These are phyloP conservation scores for Eclectus roratus DNA, from an alignment of 2,113 vertebrate genomes.

Conservation along the genomic window DNA sequence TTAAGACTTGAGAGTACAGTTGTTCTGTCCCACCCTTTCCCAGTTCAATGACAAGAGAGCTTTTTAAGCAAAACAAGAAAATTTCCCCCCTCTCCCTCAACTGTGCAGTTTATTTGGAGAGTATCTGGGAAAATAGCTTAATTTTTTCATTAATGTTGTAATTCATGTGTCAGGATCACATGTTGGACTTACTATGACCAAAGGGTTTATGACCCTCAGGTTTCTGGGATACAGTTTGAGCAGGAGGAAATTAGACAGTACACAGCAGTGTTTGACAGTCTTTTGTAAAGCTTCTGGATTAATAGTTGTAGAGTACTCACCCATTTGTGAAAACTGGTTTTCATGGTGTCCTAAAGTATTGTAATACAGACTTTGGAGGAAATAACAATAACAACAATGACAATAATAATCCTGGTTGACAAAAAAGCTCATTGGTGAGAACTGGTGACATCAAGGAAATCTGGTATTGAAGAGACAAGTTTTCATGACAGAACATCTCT, in stretches of 20 bases:
- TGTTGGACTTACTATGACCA: neutral
- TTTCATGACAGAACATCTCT: neutral
- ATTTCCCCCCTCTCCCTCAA: neutral
- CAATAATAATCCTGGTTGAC: neutral
- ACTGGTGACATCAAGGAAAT: rapidly evolving
- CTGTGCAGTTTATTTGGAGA: neutral
- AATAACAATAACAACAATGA: neutral
- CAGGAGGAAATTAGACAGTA: neutral
- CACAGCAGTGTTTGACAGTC: neutral
- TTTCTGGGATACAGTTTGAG: neutral
- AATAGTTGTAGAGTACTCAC: neutral
- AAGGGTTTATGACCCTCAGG: neutral
- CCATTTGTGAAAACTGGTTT: neutral
- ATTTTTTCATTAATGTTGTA: neutral
- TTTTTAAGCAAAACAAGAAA: neutral
- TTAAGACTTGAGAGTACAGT: neutral
- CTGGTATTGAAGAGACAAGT: neutral
- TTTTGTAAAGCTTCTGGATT: neutral
- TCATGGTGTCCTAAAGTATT: neutral
- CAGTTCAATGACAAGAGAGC: neutral
- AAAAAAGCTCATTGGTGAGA: neutral
- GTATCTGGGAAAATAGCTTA: neutral
- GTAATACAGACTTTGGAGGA: neutral
- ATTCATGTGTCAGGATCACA: neutral
- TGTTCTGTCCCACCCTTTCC: neutral